A percentile compares a stretch with the other conserved stretches of the same genome.
Evolutionary conservation across 1,140 invertebrate species (phyloP).

Genomic region (Drosophila quadrilineata): DNA sequence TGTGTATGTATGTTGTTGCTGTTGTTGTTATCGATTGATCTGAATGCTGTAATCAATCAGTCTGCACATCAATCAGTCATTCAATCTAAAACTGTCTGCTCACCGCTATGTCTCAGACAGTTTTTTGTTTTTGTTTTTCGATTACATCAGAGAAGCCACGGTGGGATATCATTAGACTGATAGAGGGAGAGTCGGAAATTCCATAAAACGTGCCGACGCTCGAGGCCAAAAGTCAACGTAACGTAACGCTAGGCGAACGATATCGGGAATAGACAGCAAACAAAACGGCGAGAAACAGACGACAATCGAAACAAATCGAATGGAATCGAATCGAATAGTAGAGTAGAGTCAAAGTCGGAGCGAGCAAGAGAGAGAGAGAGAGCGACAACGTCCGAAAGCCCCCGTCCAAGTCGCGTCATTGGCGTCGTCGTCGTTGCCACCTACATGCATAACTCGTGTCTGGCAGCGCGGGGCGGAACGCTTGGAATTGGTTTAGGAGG

Average conservation of each 20-base stretch:
- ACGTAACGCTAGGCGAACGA: background rate
- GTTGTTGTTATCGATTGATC: conserved; percentile 1
- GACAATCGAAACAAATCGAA: too few relatives aligned
- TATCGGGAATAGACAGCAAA: too few relatives aligned
- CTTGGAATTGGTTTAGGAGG: too few relatives aligned
- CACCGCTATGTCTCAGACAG: too few relatives aligned
- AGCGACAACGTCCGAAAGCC: too few relatives aligned
- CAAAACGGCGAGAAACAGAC: too few relatives aligned
- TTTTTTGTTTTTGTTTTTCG: too few relatives aligned
- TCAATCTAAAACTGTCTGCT: too few relatives aligned
- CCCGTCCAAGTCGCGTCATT: conserved; percentile 2
- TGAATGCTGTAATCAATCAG: background rate
- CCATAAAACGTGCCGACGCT: conserved; percentile 14
- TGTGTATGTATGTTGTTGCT: background rate
- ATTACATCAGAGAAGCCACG: conserved; percentile 32
- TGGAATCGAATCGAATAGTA: background rate
- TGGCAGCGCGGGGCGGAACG: background rate
- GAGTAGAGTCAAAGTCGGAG: background rate
- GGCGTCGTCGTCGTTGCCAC: background rate
- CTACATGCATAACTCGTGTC: conserved; percentile 16
- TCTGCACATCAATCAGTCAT: conserved; percentile 11
- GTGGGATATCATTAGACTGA: conserved; percentile 33
- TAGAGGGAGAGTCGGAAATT: background rate
- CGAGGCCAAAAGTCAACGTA: conserved; percentile 28
- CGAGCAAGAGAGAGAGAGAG: too few relatives aligned